Percentiles rank a stretch among this genome's conserved stretches.
Conservation (phyloP, 2,113 vertebrate genomes). For the Notarius lentiginosus region DNA sequence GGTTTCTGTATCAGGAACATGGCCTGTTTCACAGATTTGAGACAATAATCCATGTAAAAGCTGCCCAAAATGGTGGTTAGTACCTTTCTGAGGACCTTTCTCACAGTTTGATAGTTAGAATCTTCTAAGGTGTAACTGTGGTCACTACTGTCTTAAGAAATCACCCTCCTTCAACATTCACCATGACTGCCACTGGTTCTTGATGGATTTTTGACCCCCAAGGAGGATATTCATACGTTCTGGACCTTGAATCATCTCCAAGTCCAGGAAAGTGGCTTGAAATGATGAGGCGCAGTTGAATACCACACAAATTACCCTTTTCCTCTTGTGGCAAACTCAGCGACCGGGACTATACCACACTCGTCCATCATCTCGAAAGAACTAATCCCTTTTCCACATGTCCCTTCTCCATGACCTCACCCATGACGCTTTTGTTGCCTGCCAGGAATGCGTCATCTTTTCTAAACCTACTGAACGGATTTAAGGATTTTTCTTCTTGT, state of each 20-base stretch:
- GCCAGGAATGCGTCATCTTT: constrained; percentile 13
- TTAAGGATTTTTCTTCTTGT: neutral
- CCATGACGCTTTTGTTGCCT: neutral
- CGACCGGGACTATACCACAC: neutral
- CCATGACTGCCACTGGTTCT: neutral
- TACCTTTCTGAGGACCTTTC: neutral
- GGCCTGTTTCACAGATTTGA: neutral
- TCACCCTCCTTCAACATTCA: neutral
- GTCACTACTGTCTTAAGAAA: neutral
- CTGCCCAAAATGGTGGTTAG: neutral
- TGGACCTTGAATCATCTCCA: constrained; percentile 9
- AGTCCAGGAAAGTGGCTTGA: neutral
- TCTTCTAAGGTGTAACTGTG: neutral
- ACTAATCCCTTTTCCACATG: constrained; percentile 14
- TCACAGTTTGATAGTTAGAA: neutral
- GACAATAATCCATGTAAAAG: neutral
- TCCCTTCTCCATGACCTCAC: constrained; percentile 10
- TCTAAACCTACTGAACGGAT: neutral
- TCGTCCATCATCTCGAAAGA: constrained; percentile 29
- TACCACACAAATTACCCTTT: constrained; percentile 1
- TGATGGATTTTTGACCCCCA: neutral
- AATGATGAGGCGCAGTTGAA: constrained; percentile 7
- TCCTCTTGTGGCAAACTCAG: constrained; percentile 14
- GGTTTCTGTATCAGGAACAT: neutral
- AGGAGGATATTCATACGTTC: neutral